Percentiles rank a stretch among this genome's conserved stretches.
These are phyloP conservation scores for Drosophila seguyi DNA, from an alignment of 1,140 invertebrate species.

Conservation along the genomic window DNA sequence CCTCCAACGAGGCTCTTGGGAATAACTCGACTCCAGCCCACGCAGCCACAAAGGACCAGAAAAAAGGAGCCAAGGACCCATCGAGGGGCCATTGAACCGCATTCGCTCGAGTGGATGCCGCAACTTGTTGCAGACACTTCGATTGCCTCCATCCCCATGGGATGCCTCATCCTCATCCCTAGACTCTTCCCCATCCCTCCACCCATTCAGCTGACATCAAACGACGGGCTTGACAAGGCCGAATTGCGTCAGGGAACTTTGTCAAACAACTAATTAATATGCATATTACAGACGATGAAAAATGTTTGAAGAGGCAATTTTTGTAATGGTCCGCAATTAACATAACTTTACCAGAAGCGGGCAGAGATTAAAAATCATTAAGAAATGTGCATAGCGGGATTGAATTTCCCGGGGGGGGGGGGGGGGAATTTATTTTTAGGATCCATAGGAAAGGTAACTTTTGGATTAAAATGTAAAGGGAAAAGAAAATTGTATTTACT, in stretches of 20 bases:
- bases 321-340: slow-evolving; percentile 51
- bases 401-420: background rate
- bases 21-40: slow-evolving; percentile 12
- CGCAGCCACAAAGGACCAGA: slow-evolving; percentile 24
- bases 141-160: background rate
- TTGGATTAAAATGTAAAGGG: background rate
- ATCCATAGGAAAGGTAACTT: background rate
- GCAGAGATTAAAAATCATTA: background rate
- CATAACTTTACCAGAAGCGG: slow-evolving; percentile 44
- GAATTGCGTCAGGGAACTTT: slow-evolving; percentile 45
- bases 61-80: slow-evolving; percentile 17
- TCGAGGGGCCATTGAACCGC: slow-evolving; percentile 39
- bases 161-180: background rate
- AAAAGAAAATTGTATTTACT: background rate
- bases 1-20: slow-evolving; percentile 56
- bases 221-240: slow-evolving; percentile 21
- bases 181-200: background rate
- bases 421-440: background rate
- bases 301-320: slow-evolving; percentile 14
- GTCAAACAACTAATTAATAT: slow-evolving; percentile 58
- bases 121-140: slow-evolving; percentile 47
- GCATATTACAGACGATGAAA: slow-evolving; percentile 40
- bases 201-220: slow-evolving; percentile 20
- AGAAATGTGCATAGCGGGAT: background rate
- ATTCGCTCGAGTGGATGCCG: slow-evolving; percentile 22